phyloP scores from a whole-genome alignment of 2,888 invertebrate genomes.

The Steinernema scapterisci region DNA sequence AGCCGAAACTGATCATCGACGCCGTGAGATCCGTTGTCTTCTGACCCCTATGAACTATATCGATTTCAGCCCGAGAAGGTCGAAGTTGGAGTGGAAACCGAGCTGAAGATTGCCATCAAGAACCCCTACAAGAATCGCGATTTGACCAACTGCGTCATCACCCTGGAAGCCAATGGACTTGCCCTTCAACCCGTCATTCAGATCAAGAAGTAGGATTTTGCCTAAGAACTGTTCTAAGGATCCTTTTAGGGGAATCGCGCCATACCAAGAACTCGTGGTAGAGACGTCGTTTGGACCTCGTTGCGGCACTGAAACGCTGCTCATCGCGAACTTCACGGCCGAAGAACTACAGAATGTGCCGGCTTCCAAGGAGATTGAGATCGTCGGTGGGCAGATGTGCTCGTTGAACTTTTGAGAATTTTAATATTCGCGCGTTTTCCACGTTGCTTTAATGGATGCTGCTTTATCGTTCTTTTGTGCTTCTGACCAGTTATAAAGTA shows the following conservation, averaged over 20 bases:
- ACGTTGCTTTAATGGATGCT: no score
- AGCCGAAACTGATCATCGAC: constrained; percentile 30
- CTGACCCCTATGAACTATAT: not conserved
- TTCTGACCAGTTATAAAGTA: not conserved
- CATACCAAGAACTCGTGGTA: not conserved
- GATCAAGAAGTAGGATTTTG: not conserved
- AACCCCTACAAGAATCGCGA: constrained; percentile 20
- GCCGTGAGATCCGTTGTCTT: not conserved
- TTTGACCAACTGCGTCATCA: constrained; percentile 4
- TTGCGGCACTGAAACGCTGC: not conserved
- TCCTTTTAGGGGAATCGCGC: not conserved
- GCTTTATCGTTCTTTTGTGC: not conserved
- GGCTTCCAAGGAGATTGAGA: not conserved
- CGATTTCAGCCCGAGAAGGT: not conserved
- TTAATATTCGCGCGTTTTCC: no score
- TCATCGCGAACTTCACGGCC: not conserved
- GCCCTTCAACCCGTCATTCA: not conserved
- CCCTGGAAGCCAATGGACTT: not conserved
- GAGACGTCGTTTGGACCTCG: not conserved
- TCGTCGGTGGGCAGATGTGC: not conserved
- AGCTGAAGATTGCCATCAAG: not conserved
- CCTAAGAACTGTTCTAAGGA: not conserved
- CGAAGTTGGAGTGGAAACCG: not conserved
- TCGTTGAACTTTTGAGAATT: no score
- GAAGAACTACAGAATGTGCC: constrained; percentile 10